Percentiles rank a stretch among this genome's conserved stretches.
Conservation (phyloP, 2,888 invertebrate species). For the Trachelus tabidus region DNA sequence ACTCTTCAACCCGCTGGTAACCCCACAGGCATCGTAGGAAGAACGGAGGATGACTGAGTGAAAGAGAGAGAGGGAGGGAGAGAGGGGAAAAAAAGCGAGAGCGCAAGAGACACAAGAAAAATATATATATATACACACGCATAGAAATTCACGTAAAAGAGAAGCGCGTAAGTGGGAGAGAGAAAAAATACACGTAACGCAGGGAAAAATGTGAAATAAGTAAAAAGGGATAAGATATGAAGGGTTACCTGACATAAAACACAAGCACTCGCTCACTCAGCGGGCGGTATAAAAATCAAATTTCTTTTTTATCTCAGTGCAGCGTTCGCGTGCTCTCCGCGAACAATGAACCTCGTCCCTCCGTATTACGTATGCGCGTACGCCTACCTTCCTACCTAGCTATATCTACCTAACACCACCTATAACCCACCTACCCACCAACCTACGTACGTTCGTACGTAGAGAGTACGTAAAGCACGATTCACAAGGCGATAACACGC, state of each 20-base stretch:
- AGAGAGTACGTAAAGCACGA: not conserved
- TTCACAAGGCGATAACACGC: not conserved
- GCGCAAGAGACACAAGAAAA: too few relatives aligned
- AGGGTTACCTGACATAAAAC: not conserved
- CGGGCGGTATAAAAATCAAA: not conserved
- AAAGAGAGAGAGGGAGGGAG: not conserved
- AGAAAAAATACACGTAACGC: not conserved
- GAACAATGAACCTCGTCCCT: conserved; percentile 7
- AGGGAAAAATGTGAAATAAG: not conserved
- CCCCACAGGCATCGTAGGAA: not conserved
- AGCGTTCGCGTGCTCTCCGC: not conserved
- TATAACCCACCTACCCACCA: not conserved
- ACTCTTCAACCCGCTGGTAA: not conserved
- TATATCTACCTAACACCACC: not conserved
- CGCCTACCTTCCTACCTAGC: not conserved
- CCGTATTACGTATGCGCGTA: not conserved
- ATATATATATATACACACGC: not conserved
- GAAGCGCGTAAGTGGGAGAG: not conserved
- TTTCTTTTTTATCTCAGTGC: not conserved
- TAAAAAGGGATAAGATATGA: not conserved
- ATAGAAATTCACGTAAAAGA: too few relatives aligned
- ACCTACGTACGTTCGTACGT: not conserved
- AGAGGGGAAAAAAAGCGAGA: not conserved
- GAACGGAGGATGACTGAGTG: not conserved
- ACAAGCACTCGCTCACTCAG: not conserved